Evolutionary conservation across 1,140 invertebrate genomes (phyloP), one percentile per base, ranked within the genome.

Genomic region (Drosophila eugracilis): DNA sequence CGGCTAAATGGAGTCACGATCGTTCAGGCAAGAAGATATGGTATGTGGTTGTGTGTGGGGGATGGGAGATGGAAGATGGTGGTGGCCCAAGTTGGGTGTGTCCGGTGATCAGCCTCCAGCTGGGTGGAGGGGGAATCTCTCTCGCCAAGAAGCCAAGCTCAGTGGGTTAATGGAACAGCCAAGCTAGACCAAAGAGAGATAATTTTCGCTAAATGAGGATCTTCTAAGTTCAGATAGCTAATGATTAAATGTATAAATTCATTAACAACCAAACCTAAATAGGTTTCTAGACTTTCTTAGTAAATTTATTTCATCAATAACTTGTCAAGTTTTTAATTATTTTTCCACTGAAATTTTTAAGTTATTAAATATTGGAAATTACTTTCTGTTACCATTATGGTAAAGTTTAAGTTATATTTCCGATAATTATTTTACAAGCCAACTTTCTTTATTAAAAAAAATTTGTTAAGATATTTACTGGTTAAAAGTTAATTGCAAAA

Each of bases 81-180:
- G 36, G 26, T 26, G 54, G 49, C 49, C 47, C 49, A 55, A 28
- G 50, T 39, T 57, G 72, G 71, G 78, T 76, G 78, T 72, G 78
- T 54, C 76, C 52, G 63, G 59, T 54, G 70, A 41, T 48, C 45
- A 67, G 66, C 36, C 53, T 47, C 37, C 44, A 48, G 52, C 5
- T 7, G 28, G 22, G 15, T 22, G 26, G 45, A 37, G n/a, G n/a
- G n/a, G n/a, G n/a, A n/a, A n/a, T n/a, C n/a, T n/a, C n/a, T 45
- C 53, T 42, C 26, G 24, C 26, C 22, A 19, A 30, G 39, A 53
- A 22, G 37, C 12, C 6, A 17, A 24, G 53, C 67, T 78, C 24
- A 84, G 76, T 84, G 81, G 80, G 80, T 84, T 84, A 84, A 84
- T 86, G 71, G 81, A 73, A 80, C 81, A 65, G 42, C 55, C 52